A percentile compares a stretch with the other conserved stretches of the same genome.
Evolutionary conservation across 2,888 invertebrate genomes (phyloP).

Genomic region (Megamerina dolium): DNA sequence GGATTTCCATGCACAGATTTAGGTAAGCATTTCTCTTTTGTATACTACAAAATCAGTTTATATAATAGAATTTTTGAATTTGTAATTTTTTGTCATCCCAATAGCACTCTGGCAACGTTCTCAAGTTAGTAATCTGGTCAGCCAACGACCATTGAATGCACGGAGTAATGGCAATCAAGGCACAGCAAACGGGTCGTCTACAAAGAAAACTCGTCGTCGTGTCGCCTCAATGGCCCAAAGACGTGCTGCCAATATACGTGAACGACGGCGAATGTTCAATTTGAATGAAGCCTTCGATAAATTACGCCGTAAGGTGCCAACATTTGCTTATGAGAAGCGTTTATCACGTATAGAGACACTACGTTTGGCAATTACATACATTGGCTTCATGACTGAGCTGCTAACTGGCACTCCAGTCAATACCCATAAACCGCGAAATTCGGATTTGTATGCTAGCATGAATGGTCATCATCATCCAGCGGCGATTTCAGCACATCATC

Average conservation of each 20-base stretch:
- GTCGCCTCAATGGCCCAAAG: conserved; percentile 88
- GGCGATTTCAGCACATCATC: conserved; percentile 43
- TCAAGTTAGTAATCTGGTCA: conserved; percentile 53
- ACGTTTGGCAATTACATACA: conserved; percentile 90
- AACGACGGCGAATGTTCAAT: conserved; percentile 90
- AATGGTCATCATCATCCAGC: conserved; percentile 43
- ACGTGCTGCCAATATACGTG: conserved; percentile 87
- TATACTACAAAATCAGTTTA: background rate
- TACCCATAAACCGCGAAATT: conserved; percentile 42
- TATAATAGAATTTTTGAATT: too few relatives aligned
- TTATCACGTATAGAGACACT: conserved; percentile 92
- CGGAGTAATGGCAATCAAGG: conserved; percentile 11
- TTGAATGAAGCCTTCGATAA: conserved; percentile 94
- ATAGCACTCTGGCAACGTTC: conserved; percentile 54
- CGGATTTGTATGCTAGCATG: conserved; percentile 43
- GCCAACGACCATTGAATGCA: conserved; percentile 11
- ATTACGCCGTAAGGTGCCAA: conserved; percentile 84
- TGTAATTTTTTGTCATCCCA: too few relatives aligned
- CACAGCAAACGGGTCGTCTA: conserved; percentile 40
- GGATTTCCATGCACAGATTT: conserved; percentile 64
- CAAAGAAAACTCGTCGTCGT: conserved; percentile 77
- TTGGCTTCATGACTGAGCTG: conserved; percentile 92
- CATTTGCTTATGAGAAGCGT: conserved; percentile 94
- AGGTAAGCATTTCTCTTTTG: conserved; percentile 43
- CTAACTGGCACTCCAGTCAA: conserved; percentile 59